phyloP scores from a whole-genome alignment of 2,888 invertebrate genomes.

The Eupithecia exiguata region DNA sequence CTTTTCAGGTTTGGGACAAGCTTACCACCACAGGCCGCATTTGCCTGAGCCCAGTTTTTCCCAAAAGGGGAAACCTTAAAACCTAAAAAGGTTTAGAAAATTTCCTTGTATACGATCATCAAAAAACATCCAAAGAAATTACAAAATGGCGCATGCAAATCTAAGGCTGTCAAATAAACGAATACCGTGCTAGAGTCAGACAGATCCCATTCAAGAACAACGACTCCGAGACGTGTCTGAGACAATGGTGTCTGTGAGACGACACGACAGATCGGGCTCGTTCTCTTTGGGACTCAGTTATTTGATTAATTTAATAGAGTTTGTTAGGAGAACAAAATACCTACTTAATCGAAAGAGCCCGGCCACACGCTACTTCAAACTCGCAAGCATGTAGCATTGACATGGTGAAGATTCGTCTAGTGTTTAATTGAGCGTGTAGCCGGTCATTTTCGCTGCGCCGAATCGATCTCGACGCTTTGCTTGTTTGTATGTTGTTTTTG shows the following conservation, averaged over 20 bases:
- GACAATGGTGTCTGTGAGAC: constrained; percentile 22
- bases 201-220: constrained; percentile 16
- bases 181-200: not conserved
- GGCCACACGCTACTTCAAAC: too few relatives aligned
- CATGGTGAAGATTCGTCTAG: too few relatives aligned
- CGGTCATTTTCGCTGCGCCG: too few relatives aligned
- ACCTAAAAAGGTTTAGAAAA: not conserved
- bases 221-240: constrained; percentile 17
- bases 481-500: too few relatives aligned
- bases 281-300: not conserved
- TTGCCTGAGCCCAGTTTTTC: too few relatives aligned
- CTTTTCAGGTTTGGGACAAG: too few relatives aligned
- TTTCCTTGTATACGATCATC: not conserved
- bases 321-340: too few relatives aligned
- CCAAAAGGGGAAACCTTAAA: not conserved
- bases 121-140: not conserved
- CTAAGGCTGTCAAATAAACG: not conserved
- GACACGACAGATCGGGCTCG: not conserved
- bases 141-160: constrained; percentile 4
- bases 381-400: too few relatives aligned
- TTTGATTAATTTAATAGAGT: not conserved
- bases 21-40: too few relatives aligned
- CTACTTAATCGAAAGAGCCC: too few relatives aligned
- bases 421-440: too few relatives aligned
- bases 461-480: too few relatives aligned